Percentiles rank a stretch among this genome's conserved stretches.
These are phyloP conservation scores for Adela reaumurella DNA, from an alignment of 2,888 invertebrate genomes.

Conservation along the genomic window DNA sequence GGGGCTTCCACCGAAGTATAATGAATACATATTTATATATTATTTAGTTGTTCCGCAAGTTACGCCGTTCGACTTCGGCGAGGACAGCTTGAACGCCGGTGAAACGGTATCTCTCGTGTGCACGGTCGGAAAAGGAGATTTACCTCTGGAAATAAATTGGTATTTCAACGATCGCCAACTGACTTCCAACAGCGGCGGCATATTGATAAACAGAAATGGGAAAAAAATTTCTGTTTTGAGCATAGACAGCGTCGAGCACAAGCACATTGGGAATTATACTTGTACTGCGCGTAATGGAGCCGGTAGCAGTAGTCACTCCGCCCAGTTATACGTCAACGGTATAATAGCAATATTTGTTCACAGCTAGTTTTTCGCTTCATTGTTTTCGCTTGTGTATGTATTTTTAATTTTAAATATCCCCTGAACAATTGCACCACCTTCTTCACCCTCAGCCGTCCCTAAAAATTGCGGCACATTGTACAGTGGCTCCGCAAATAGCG, in stretches of 20 bases:
- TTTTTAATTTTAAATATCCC: not conserved
- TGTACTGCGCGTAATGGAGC: conserved; percentile 65
- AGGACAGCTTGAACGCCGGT: conserved; percentile 67
- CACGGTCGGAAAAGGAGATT: conserved; percentile 69
- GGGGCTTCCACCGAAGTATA: too few species aligned
- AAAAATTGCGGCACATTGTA: conserved; percentile 4
- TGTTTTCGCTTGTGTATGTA: conserved; percentile 7
- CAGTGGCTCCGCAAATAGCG: conserved; percentile 60
- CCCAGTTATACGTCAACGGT: conserved; percentile 69
- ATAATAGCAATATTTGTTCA: conserved; percentile 16
- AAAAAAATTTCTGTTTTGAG: conserved; percentile 67
- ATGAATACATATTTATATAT: too few species aligned
- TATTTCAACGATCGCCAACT: conserved; percentile 58
- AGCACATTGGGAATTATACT: conserved; percentile 61
- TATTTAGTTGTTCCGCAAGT: conserved; percentile 73
- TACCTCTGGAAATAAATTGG: conserved; percentile 68
- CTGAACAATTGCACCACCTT: not conserved
- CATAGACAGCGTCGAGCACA: conserved; percentile 57
- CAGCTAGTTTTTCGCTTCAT: conserved; percentile 4
- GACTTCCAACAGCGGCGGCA: conserved; percentile 51
- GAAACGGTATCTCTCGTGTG: conserved; percentile 69
- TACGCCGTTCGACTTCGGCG: conserved; percentile 73
- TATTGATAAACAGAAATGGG: conserved; percentile 58
- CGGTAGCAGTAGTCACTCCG: conserved; percentile 60
- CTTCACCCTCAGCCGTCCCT: not conserved